phyloP scores from a whole-genome alignment of 92 coral and sea anemone species.

The Virgularia gustaviana region DNA sequence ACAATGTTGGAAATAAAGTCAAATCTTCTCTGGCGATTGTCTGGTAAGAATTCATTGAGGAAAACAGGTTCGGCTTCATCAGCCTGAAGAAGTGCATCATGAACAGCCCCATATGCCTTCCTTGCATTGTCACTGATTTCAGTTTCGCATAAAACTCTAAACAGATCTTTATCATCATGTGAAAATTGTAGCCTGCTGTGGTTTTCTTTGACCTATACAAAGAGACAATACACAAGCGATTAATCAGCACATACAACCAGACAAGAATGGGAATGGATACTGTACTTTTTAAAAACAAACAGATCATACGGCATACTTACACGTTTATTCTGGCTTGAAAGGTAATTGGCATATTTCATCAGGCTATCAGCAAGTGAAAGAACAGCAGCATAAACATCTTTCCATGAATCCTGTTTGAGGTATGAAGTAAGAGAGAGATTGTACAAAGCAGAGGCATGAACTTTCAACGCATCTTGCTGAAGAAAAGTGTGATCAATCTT shows the following conservation, averaged over 20 bases:
- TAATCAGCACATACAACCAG: too few relatives aligned
- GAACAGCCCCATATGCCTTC: constrained; percentile 38
- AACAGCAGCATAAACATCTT: constrained; percentile 13
- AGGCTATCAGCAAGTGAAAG: constrained; percentile 52
- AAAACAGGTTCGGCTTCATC: constrained; percentile 31
- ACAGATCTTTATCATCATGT: constrained; percentile 22
- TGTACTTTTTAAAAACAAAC: too few relatives aligned
- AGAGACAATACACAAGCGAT: constrained; percentile 16
- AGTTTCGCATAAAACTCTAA: constrained; percentile 37
- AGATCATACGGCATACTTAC: too few relatives aligned
- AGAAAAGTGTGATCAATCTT: constrained; percentile 34
- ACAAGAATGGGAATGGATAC: too few relatives aligned
- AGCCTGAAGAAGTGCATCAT: constrained; percentile 26
- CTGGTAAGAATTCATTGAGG: constrained; percentile 32
- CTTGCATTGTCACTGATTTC: constrained; percentile 27
- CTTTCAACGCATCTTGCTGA: constrained; percentile 35
- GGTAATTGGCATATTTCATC: constrained; percentile 31
- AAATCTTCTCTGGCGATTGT: constrained; percentile 31
- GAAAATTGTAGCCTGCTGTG: constrained; percentile 36
- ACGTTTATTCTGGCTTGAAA: constrained; percentile 41
- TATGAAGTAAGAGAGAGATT: constrained; percentile 40
- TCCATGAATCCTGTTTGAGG: constrained; percentile 36
- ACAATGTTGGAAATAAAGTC: constrained; percentile 32
- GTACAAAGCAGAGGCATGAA: constrained; percentile 25
- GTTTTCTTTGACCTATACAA: constrained; percentile 41